Evolutionary conservation across 2,888 invertebrate species (phyloP).

Genomic region (Camptogramma bilineatum): DNA sequence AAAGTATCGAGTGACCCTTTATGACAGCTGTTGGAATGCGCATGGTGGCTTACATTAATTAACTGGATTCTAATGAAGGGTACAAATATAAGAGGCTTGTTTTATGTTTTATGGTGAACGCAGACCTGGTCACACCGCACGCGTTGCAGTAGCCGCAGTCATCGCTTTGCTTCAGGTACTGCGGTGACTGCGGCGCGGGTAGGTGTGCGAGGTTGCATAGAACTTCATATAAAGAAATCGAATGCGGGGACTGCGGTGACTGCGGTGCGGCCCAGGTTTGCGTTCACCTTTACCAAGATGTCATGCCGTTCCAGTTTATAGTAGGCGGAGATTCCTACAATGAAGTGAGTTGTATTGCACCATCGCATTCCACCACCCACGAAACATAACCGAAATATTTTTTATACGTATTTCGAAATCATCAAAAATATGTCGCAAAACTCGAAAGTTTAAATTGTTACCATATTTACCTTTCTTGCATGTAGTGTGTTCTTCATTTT

Average conservation of each 20-base stretch:
- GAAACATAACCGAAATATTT: slow-evolving; percentile 3
- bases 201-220: too few relatives aligned
- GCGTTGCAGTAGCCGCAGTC: too few relatives aligned
- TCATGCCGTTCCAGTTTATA: not conserved
- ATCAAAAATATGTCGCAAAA: not conserved
- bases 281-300: not conserved
- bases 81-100: too few relatives aligned
- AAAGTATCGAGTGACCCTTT: not conserved
- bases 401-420: slow-evolving; percentile 2
- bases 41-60: not conserved
- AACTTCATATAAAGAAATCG: too few relatives aligned
- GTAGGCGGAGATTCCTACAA: slow-evolving; percentile 11
- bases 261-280: too few relatives aligned
- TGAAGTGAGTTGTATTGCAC: slow-evolving; percentile 10
- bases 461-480: not conserved
- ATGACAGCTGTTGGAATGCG: not conserved
- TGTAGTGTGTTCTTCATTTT: not conserved
- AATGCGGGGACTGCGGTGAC: too few relatives aligned
- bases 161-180: too few relatives aligned
- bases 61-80: too few relatives aligned
- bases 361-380: slow-evolving; percentile 19
- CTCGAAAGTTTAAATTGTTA: not conserved
- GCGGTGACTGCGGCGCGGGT: too few relatives aligned
- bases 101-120: too few relatives aligned
- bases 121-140: too few relatives aligned